Conservation (phyloP, 2,888 invertebrate species). For the Phytoseiulus persimilis region DNA sequence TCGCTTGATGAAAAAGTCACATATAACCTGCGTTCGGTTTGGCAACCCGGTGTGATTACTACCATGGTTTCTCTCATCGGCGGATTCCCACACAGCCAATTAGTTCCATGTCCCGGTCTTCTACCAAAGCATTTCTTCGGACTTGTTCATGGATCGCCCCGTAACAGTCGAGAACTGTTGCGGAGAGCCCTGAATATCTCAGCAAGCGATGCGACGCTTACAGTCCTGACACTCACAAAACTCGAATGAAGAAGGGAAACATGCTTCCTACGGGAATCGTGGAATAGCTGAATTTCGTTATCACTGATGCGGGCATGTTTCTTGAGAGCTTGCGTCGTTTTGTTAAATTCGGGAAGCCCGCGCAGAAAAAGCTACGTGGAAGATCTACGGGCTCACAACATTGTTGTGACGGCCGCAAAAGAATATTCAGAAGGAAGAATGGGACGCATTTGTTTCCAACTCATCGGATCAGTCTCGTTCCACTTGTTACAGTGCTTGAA, state of each 20-base stretch:
- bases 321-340: background rate
- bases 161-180: too few species aligned
- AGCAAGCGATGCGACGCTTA: too few species aligned
- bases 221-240: background rate
- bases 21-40: too few species aligned
- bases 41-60: too few species aligned
- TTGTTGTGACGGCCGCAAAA: background rate
- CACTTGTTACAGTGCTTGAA: background rate
- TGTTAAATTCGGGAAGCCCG: background rate
- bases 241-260: background rate
- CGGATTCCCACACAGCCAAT: too few species aligned
- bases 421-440: background rate
- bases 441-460: too few species aligned
- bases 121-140: too few species aligned
- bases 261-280: background rate
- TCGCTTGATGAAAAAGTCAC: too few species aligned
- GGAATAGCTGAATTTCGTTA: background rate
- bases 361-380: background rate
- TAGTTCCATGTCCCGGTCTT: too few species aligned
- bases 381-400: background rate
- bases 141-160: too few species aligned
- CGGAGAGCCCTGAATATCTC: too few species aligned
- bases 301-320: background rate
- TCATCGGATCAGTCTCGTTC: background rate
- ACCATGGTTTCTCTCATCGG: too few species aligned